A percentile compares a stretch with the other conserved stretches of the same genome.
phyloP scores from a whole-genome alignment of 1,140 invertebrate genomes.

The Spodoptera frugiperda region DNA sequence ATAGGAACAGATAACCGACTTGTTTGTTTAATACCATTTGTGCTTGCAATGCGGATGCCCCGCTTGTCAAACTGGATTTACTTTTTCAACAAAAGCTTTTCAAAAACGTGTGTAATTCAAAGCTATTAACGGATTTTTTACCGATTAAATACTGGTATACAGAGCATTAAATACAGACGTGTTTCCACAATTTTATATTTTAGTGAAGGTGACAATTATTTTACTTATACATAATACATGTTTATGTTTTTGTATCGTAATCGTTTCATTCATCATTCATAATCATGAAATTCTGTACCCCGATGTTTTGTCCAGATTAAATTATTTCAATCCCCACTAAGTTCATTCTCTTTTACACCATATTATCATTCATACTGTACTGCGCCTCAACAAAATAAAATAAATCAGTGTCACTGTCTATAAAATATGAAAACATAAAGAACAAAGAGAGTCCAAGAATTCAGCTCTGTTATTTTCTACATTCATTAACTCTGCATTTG shows the following conservation, averaged over 20 bases:
- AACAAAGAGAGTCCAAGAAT: background rate
- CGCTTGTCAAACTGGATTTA: constrained; percentile 21
- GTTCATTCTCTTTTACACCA: too few species aligned
- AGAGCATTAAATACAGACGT: background rate
- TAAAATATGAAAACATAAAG: background rate
- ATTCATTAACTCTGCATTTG: too few species aligned
- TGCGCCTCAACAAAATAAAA: too few species aligned
- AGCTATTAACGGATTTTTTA: constrained; percentile 9
- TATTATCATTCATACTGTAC: too few species aligned
- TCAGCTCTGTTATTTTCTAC: background rate
- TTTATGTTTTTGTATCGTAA: too few species aligned
- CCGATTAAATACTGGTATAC: background rate
- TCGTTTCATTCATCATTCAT: too few species aligned
- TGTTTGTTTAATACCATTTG: constrained; percentile 16
- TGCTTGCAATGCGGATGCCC: constrained; percentile 11
- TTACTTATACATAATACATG: too few species aligned
- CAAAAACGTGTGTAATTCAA: background rate
- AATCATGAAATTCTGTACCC: too few species aligned
- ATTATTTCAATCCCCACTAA: too few species aligned
- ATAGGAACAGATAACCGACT: constrained; percentile 6
- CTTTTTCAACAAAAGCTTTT: background rate
- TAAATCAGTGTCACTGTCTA: background rate
- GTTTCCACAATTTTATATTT: background rate
- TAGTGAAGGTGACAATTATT: background rate
- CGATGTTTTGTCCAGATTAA: too few species aligned